phyloP scores from a whole-genome alignment of 2,113 vertebrate genomes.

The Hemichromis elongatus region DNA sequence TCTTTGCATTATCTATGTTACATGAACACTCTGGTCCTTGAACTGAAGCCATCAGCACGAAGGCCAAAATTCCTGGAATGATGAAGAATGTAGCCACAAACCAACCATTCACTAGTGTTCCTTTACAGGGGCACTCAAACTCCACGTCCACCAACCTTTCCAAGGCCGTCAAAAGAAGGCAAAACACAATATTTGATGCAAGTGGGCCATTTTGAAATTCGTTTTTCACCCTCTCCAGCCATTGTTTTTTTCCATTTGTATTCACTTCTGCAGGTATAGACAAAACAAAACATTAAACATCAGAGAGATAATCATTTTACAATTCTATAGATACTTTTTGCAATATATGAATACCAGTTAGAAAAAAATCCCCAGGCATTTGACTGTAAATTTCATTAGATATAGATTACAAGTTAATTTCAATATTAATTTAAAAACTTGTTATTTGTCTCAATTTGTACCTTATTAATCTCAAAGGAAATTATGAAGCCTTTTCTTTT shows the following conservation, averaged over 20 bases:
- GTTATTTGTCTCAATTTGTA: background rate
- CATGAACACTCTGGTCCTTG: too few species aligned
- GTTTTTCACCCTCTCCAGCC: accelerated
- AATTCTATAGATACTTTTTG: accelerated
- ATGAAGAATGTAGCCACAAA: background rate
- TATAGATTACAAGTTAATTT: background rate
- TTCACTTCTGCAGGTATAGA: accelerated
- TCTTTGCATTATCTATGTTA: too few species aligned
- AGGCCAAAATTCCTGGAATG: accelerated
- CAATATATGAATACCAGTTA: accelerated
- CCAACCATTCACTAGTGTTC: accelerated
- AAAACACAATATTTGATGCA: accelerated
- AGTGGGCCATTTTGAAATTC: background rate
- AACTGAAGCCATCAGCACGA: background rate
- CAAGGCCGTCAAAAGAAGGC: accelerated
- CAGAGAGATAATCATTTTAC: accelerated
- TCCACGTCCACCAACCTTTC: background rate
- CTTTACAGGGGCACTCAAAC: accelerated
- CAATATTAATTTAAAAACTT: accelerated
- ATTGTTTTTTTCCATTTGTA: accelerated
- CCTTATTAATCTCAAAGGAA: background rate
- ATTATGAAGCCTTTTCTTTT: background rate
- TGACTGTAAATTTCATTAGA: accelerated
- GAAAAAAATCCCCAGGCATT: too few species aligned
- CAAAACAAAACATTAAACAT: accelerated